Conservation (phyloP, 2,113 vertebrate species). For the Colaptes auratus region DNA sequence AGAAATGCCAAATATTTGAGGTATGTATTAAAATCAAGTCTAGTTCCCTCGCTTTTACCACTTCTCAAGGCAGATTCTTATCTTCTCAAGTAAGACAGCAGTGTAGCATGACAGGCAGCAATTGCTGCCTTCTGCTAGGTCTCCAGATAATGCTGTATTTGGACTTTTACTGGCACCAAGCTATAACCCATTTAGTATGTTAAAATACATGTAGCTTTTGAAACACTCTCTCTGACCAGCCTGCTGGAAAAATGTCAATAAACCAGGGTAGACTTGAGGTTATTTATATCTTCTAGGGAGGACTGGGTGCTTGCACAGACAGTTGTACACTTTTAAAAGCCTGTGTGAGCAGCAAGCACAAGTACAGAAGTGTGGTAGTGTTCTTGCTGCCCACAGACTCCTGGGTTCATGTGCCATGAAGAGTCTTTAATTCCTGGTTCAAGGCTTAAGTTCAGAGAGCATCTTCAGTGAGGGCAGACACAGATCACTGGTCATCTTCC, state of each 20-base stretch:
- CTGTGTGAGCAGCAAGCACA: background rate
- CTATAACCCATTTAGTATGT: background rate
- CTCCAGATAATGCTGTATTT: background rate
- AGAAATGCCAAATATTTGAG: background rate
- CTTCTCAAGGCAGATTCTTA: background rate
- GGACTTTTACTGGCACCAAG: background rate
- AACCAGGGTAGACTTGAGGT: background rate
- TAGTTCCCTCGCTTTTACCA: background rate
- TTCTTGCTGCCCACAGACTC: background rate
- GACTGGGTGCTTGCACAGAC: background rate
- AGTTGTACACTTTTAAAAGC: background rate
- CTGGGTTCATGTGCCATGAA: background rate
- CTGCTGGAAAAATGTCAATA: background rate
- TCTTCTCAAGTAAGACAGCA: background rate
- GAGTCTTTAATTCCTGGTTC: background rate
- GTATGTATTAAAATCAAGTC: background rate
- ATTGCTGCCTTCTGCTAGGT: background rate
- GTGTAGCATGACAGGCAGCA: background rate
- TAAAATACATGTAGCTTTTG: background rate
- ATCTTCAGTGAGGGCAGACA: background rate
- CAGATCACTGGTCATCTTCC: conserved; percentile 11
- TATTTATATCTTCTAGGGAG: background rate
- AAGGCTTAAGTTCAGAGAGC: background rate
- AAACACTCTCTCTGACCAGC: background rate
- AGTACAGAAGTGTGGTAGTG: fast-evolving